Percentiles rank a stretch among this genome's conserved stretches.
phyloP scores from a whole-genome alignment of 2,888 invertebrate genomes.

The Callimorpha dominula region DNA sequence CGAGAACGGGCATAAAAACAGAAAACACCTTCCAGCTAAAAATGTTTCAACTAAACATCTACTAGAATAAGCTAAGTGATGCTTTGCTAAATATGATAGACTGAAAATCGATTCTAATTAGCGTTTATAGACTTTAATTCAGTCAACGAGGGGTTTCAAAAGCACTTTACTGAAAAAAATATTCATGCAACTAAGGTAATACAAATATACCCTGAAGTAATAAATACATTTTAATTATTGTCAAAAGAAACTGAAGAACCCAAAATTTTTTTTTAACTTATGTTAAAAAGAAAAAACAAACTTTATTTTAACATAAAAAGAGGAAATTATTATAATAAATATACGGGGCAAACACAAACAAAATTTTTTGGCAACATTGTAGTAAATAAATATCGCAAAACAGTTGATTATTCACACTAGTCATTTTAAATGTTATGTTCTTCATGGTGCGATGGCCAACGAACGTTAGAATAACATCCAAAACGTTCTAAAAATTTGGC shows the following conservation, averaged over 20 bases:
- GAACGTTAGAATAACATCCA: neutral
- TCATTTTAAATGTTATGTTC: conserved; percentile 9
- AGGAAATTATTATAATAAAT: neutral
- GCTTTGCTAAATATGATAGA: neutral
- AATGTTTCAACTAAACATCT: neutral
- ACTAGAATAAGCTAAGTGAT: neutral
- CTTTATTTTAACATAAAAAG: neutral
- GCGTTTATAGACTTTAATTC: neutral
- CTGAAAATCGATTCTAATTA: neutral
- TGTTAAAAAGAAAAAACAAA: no score
- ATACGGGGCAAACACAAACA: neutral
- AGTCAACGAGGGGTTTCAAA: neutral
- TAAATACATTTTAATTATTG: no score
- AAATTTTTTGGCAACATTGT: neutral
- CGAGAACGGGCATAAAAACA: no score
- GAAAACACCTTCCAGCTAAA: no score
- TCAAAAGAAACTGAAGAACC: no score
- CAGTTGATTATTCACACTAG: conserved; percentile 8
- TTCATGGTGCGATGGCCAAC: neutral
- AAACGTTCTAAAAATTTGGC: neutral
- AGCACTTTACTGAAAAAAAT: neutral
- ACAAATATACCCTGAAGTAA: neutral
- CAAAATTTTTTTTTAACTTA: no score
- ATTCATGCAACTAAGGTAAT: neutral
- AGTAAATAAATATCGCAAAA: neutral